Percentiles rank a stretch among this genome's conserved stretches.
phyloP scores from a whole-genome alignment of 2,888 invertebrate genomes.

The Craniophora ligustri region DNA sequence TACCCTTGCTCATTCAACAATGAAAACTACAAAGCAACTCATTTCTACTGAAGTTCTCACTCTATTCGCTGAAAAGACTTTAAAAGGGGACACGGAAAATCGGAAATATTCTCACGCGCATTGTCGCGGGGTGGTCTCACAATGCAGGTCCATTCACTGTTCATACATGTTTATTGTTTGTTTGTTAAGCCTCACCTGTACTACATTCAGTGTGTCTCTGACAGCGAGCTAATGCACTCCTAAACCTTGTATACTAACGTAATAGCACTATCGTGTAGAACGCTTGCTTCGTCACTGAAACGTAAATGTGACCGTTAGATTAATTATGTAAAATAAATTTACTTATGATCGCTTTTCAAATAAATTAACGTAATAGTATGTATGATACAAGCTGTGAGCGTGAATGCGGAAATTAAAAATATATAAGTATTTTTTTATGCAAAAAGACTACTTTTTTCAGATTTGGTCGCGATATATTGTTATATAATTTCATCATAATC shows the following conservation, averaged over 20 bases:
- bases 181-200: slow-evolving; percentile 28
- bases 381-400: background rate
- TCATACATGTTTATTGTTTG: slow-evolving; percentile 16
- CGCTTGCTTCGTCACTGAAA: slow-evolving; percentile 36
- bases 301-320: slow-evolving; percentile 48
- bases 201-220: slow-evolving; percentile 10
- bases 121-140: slow-evolving; percentile 35
- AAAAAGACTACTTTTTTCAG: too few relatives aligned
- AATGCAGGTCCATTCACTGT: slow-evolving; percentile 12
- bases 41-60: slow-evolving; percentile 25
- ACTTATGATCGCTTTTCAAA: slow-evolving; percentile 67
- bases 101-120: slow-evolving; percentile 30
- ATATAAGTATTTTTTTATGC: too few relatives aligned
- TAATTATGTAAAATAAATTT: slow-evolving; percentile 65
- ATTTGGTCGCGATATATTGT: too few relatives aligned
- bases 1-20: slow-evolving; percentile 1
- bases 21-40: slow-evolving; percentile 24
- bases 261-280: slow-evolving; percentile 45
- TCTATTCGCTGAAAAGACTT: slow-evolving; percentile 27
- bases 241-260: slow-evolving; percentile 44
- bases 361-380: slow-evolving; percentile 39
- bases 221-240: slow-evolving; percentile 23
- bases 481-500: too few relatives aligned
- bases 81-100: slow-evolving; percentile 28
- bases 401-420: background rate